Evolutionary conservation across 2,888 invertebrate genomes (phyloP), one percentile per base, ranked within the genome.

Genomic region (Watsonalla binaria): DNA sequence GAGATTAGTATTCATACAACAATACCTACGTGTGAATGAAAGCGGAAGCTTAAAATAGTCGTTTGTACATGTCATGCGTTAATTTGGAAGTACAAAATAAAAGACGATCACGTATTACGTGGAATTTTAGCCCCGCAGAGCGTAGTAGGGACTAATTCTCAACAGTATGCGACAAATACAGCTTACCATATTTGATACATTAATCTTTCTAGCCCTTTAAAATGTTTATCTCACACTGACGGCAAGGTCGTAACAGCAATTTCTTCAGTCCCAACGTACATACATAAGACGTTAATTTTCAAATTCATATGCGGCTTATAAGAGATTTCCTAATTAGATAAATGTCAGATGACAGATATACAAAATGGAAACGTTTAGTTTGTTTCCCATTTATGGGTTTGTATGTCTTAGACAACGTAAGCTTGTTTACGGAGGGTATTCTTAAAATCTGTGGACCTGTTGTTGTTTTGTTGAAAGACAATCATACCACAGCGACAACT

Each of bases 261-360:
- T 75, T 70, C 75, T 76, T 65, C 61, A 55, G 62, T 58, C 63
- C 64, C 66, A 64, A 57, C 65, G 49, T 57, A 57, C 63, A 56
- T 54, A 51, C 63, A 56, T 54, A 51, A 58, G 57, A 68, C 71
- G 66, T 78, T 74, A 73, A 75, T 75, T 75, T 72, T 69, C 62
- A 49, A 70, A 76, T 73, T 75, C 72, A 73, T 74, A 65, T 66
- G 54, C 65, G 63, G 66, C 70, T 76, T 74, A 75, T 69, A 54
- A 69, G 61, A 65, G 69, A 74, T 74, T 71, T 71, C 67, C 69
- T 72, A 73, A 78, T 80, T 74, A 81, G 74, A 78, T 75, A 69
- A 76, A 67, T 72, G 75, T 76, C 74, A 72, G 65, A 55, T 75
- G 72, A 80, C 76, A 77, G 72, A 70, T 72, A 59, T 72, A 78